Evolutionary conservation across 64 coral and sea anemone species (phyloP), one percentile per base, ranked within the genome.

Genomic region (Pocillopora damicornis): DNA sequence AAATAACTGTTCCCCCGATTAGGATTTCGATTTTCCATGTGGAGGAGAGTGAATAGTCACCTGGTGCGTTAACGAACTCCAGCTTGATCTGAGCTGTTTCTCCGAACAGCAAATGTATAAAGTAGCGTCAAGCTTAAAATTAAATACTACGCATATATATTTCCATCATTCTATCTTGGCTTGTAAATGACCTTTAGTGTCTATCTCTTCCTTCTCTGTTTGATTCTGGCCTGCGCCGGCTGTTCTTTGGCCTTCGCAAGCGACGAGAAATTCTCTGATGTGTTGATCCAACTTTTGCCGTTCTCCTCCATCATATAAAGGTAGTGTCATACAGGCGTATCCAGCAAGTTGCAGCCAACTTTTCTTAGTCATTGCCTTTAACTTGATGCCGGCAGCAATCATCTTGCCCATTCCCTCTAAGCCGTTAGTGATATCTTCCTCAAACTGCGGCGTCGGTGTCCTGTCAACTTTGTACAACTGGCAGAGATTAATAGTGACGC

Each of bases 211-310:
- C 42, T 7, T 51, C 42, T 4, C 2, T 4, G 42, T 51, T 51
- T 51, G 42, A 4, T 4, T 51, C 42, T 51, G 42, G 42, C 61
- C 61, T 66, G 15, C 15, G 11, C 10, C 63, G 63, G 4, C 12
- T 17, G 66, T 25, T 69, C 23, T 69, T n/a, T 8, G 20, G 66
- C 22, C 9, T 17, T 16, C 30, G 5, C 45, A 72, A 15, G 63
- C 4, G 2, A 23, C 63, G 9, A 85, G 37, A 57, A 71, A 71
- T 9, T 85, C 36, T 20, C 20, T n/a, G 14, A 85, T 85, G 58
- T 85, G 65, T 58, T 58, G 81, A 73, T 85, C 81, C 26, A 85
- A 72, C 81, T 85, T 85, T 42, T 85, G 22, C 15, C 81, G 63
- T 12, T 85, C 81, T 18, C 81, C 25, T 11, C 38, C 81, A 14